These are phyloP conservation scores for Pachypsylla venusta DNA, from an alignment of 1,140 invertebrate genomes.

Conservation along the genomic window DNA sequence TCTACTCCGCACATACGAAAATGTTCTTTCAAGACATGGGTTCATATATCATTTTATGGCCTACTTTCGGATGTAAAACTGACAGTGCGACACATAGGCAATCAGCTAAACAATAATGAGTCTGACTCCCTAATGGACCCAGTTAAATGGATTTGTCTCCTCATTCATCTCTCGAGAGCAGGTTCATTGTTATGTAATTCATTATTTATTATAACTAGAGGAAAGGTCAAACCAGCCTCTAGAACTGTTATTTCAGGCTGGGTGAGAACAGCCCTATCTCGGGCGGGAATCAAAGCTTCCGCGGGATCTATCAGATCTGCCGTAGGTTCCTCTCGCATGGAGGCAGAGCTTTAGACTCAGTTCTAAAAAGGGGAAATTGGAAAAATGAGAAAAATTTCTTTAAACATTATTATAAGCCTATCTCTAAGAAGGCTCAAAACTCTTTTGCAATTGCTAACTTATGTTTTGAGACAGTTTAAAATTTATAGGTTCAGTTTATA, in stretches of 20 bases:
- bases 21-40: conserved; percentile 16
- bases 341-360: too few species aligned
- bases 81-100: conserved; percentile 20
- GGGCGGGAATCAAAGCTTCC: conserved; percentile 9
- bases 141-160: background rate
- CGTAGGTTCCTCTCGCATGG: too few species aligned
- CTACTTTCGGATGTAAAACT: conserved; percentile 28
- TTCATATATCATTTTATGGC: conserved; percentile 22
- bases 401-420: too few species aligned
- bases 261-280: background rate
- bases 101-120: background rate
- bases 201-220: background rate
- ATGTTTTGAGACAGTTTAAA: too few species aligned
- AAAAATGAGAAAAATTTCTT: too few species aligned
- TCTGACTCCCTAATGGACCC: background rate
- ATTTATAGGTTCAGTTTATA: too few species aligned
- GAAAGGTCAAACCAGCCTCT: background rate
- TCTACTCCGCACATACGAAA: conserved; percentile 19
- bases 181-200: background rate
- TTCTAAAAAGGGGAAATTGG: too few species aligned
- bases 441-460: too few species aligned
- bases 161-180: background rate
- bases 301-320: conserved; percentile 20
- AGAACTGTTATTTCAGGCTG: background rate
- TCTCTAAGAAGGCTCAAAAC: too few species aligned